Evolutionary conservation across 2,888 invertebrate species (phyloP).

Genomic region (Creontiades dilutus): DNA sequence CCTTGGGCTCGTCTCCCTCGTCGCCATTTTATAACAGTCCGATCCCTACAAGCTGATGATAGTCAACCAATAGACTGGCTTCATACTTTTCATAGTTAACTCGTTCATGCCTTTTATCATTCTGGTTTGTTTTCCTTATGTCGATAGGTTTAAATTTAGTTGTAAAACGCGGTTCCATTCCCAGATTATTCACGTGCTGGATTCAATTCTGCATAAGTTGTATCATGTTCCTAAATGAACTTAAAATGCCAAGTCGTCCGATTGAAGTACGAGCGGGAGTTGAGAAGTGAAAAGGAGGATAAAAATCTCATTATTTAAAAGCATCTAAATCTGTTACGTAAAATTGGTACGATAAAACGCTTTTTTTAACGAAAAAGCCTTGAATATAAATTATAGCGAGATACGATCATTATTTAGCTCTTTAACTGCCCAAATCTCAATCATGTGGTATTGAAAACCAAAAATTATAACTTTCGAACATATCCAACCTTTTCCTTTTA

Average conservation of each 20-base stretch:
- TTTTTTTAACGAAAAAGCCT: not conserved
- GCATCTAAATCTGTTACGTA: not conserved
- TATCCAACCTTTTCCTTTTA: not conserved
- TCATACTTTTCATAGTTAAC: slow-evolving; percentile 45
- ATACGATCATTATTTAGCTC: not conserved
- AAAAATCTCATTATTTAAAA: not conserved
- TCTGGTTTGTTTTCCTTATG: not conserved
- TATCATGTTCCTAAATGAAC: slow-evolving; percentile 30
- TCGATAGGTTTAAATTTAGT: not conserved
- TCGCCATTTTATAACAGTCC: slow-evolving; percentile 74
- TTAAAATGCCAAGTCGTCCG: not conserved
- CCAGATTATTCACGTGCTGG: not conserved
- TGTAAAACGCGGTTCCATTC: not conserved
- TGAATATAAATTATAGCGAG: not conserved
- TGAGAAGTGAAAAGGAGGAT: not conserved
- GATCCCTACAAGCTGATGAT: slow-evolving; percentile 38
- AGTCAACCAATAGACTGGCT: slow-evolving; percentile 70
- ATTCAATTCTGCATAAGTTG: slow-evolving; percentile 26
- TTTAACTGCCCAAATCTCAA: not conserved
- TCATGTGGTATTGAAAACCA: not conserved
- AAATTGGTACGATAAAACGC: not conserved
- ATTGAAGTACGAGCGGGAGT: not conserved
- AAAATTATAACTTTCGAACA: not conserved
- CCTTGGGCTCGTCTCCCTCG: slow-evolving; percentile 65
- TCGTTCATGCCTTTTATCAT: slow-evolving; percentile 33